Base-by-base conservation (phyloP, 1,140 invertebrate species). In the Drosophila virilis region DNA sequence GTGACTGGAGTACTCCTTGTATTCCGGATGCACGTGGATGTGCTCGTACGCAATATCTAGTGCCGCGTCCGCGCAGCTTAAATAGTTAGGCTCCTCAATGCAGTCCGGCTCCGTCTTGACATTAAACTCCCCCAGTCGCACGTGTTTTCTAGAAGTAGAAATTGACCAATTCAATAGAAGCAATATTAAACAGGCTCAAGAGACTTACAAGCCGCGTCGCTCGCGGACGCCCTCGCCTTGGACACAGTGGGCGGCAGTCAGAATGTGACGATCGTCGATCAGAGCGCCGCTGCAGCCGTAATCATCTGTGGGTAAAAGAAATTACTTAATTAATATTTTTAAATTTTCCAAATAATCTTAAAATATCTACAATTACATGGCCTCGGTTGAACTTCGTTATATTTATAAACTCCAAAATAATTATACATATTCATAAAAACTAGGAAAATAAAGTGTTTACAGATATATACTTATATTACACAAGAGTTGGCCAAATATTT, bases 211-310 rank as follows among this genome's bases (percentile, higher is more conserved):
- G 61, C 91, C 91, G 8, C 71, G 62, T 1, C 86, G 78, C 28
- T 90, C 75, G 1, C 90, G 74, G 10, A 91, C 85, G 10, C 81
- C 75, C 91, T 68, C 84, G 33, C 95, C 95, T 74, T 95, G 94
- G 1, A 98, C 93, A 78, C 97, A 98, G 90, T 98, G 97, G 0
- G 96, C 97, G 0, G 97, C 97, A 0, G 97, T 98, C 12, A 95
- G 77, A 8, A 95, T 93, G 62, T 95, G 94, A 60, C 92, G 92
- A 35, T 93, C 92, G 40, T 93, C 94, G 65, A 95, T 94, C 12
- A 95, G 67, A 4, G 94, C 94, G 0, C 94, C 94, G 32, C 94
- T 94, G 59, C 94, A 94, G 62, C 93, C 93, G 45, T 93, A 92
- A 22, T 92, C 90, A 61, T 91, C 91, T 89, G 22, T 7, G 9